Percentiles rank a stretch among this genome's conserved stretches.
phyloP scores from a whole-genome alignment of 2,797 vertebrate species.

The Dermochelys coriacea region DNA sequence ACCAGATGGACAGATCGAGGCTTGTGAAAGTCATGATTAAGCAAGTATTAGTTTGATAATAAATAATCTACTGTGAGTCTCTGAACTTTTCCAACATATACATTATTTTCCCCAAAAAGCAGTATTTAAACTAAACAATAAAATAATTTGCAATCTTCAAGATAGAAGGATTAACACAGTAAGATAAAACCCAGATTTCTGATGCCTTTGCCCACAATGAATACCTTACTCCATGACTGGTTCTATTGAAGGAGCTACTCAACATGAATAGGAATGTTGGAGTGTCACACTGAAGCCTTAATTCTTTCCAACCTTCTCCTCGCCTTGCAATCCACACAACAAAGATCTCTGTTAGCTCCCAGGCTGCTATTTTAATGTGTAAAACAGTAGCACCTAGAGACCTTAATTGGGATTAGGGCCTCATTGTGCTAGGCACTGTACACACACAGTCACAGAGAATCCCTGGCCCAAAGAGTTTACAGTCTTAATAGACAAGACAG shows the following conservation, averaged over 20 bases:
- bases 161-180: background rate
- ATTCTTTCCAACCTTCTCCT: background rate
- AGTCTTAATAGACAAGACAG: background rate
- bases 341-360: rapidly evolving
- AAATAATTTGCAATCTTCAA: constrained; percentile 13
- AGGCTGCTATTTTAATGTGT: background rate
- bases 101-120: background rate
- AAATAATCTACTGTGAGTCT: background rate
- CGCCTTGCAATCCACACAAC: background rate
- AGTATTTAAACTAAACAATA: constrained; percentile 6
- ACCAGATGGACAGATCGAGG: constrained; percentile 8
- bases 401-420: background rate
- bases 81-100: background rate
- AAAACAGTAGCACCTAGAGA: background rate
- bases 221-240: background rate
- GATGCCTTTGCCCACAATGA: background rate
- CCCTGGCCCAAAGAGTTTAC: background rate
- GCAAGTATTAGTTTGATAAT: background rate
- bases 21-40: constrained; percentile 41
- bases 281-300: background rate
- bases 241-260: background rate
- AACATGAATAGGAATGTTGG: background rate
- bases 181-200: background rate
- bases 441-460: rapidly evolving
- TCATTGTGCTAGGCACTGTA: rapidly evolving